Conservation (phyloP, 2,797 vertebrate species). For the Sebastes nivosus region DNA sequence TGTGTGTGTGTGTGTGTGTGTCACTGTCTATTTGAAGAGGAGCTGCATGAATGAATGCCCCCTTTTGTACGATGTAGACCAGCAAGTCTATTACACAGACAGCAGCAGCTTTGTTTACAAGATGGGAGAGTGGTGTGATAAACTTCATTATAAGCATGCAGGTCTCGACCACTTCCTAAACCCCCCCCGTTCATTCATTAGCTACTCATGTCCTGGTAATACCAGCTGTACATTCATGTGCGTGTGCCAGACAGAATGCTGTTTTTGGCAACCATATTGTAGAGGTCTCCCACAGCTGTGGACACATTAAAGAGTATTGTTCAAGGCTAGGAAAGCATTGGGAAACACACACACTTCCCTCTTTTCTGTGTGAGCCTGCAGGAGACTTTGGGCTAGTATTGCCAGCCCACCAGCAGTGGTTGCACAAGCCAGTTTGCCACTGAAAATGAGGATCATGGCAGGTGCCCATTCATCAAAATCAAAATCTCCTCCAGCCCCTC, state of each 20-base stretch:
- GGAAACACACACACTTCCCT: neutral
- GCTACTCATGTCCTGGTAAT: constrained; percentile 12
- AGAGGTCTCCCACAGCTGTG: constrained; percentile 51
- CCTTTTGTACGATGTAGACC: constrained; percentile 20
- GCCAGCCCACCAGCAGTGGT: constrained; percentile 2
- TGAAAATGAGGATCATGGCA: constrained; percentile 51
- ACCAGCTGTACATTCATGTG: constrained; percentile 31
- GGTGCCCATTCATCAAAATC: constrained; percentile 77
- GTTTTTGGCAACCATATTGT: constrained; percentile 48
- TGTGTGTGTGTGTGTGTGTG: constrained; percentile 7
- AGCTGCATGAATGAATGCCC: constrained; percentile 30
- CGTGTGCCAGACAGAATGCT: constrained; percentile 22
- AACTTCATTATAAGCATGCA: constrained; percentile 38
- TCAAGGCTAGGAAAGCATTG: constrained; percentile 12
- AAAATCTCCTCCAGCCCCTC: constrained; percentile 50
- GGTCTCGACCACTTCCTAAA: constrained; percentile 41
- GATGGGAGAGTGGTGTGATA: constrained; percentile 31
- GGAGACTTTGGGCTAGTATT: constrained; percentile 10
- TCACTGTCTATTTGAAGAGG: neutral
- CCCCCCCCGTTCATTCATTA: constrained; percentile 34
- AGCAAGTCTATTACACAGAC: constrained; percentile 30
- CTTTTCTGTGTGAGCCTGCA: constrained; percentile 8
- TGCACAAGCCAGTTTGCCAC: constrained; percentile 23
- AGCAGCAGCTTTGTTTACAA: constrained; percentile 59
- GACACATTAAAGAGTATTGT: constrained; percentile 46